Conservation (phyloP, 2,888 invertebrate genomes). For the Xanthia togata region DNA sequence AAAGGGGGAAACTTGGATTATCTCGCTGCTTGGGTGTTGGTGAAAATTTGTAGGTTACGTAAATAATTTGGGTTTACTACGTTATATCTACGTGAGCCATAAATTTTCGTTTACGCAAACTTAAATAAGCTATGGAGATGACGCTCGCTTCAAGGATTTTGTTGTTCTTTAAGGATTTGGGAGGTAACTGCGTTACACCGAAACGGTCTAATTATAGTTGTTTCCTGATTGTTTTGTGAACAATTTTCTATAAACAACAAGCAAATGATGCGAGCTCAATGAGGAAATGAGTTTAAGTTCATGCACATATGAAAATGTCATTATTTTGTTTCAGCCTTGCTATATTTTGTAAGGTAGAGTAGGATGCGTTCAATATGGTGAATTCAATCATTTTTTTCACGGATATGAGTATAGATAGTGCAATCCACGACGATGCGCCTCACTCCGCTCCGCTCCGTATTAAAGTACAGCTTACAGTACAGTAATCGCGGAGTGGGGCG, state of each 20-base stretch:
- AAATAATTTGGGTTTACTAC: constrained; percentile 48
- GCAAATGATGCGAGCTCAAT: constrained; percentile 24
- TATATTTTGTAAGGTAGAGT: background rate
- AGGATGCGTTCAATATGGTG: background rate
- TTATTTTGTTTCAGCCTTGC: constrained; percentile 4
- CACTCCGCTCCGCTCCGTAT: too few species aligned
- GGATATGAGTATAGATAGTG: background rate
- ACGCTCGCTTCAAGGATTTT: constrained; percentile 33
- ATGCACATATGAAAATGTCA: background rate
- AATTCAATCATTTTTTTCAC: background rate
- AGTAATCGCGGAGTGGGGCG: too few species aligned
- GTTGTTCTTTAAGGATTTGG: constrained; percentile 42
- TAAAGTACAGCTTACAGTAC: too few species aligned
- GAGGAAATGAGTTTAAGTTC: constrained; percentile 31
- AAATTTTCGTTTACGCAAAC: constrained; percentile 54
- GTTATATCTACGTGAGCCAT: constrained; percentile 38
- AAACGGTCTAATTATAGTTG: constrained; percentile 37
- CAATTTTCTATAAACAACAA: constrained; percentile 19
- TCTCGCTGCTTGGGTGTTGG: constrained; percentile 42
- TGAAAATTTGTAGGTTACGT: constrained; percentile 54
- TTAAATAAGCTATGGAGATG: constrained; percentile 57
- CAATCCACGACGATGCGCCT: too few species aligned
- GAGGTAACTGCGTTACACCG: constrained; percentile 29
- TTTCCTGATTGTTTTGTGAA: constrained; percentile 26
- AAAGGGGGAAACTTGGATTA: constrained; percentile 55